phyloP scores from a whole-genome alignment of 2,888 invertebrate genomes.

The Cheilosia impressa region DNA sequence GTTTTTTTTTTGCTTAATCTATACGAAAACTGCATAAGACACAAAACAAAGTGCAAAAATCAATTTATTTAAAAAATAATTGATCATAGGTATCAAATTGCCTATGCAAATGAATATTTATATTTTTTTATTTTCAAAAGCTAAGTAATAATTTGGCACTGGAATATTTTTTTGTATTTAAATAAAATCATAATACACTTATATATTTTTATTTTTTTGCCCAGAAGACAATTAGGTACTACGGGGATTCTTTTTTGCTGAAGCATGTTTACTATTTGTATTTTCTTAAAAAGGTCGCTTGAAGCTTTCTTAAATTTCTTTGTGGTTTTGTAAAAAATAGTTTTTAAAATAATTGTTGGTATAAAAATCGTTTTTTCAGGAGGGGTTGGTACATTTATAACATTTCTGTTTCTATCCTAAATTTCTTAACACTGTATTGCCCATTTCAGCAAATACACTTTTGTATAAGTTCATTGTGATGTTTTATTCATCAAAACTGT shows the following conservation, averaged over 20 bases:
- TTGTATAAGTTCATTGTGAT: slow-evolving; percentile 24
- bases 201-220: background rate
- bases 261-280: slow-evolving; percentile 15
- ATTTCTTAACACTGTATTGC: background rate
- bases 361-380: slow-evolving; percentile 19
- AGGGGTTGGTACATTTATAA: slow-evolving; percentile 33
- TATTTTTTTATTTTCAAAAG: slow-evolving; percentile 36
- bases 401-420: slow-evolving; percentile 19
- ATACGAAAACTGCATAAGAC: slow-evolving; percentile 42
- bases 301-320: slow-evolving; percentile 13
- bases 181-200: slow-evolving; percentile 1
- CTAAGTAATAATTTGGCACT: slow-evolving; percentile 67
- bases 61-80: slow-evolving; percentile 37
- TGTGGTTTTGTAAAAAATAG: background rate
- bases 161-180: slow-evolving; percentile 31
- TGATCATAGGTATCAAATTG: slow-evolving; percentile 20
- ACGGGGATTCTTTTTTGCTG: slow-evolving; percentile 16
- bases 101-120: slow-evolving; percentile 11
- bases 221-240: background rate
- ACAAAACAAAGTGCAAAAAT: slow-evolving; percentile 59
- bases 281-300: slow-evolving; percentile 3
- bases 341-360: slow-evolving; percentile 25
- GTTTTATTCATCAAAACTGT: background rate
- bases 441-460: background rate
- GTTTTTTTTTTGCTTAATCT: slow-evolving; percentile 41